A percentile compares a stretch with the other conserved stretches of the same genome.
Evolutionary conservation across 92 coral and sea anemone genomes (phyloP).

Genomic region (Pocillopora meandrina): DNA sequence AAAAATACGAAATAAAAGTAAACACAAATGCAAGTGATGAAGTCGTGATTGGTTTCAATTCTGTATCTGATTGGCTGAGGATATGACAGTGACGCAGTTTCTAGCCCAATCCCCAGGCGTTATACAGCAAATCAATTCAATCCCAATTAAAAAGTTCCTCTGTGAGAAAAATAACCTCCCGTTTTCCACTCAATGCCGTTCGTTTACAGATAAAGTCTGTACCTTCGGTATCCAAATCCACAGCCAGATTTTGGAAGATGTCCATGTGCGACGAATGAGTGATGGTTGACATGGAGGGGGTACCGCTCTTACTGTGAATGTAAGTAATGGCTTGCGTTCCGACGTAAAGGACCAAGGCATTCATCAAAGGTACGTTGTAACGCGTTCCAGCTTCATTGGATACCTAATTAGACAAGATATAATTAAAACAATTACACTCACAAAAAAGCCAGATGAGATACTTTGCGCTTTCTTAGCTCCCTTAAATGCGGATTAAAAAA

Average conservation of each 20-base stretch:
- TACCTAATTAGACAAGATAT: constrained; percentile 50
- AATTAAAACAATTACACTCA: neutral
- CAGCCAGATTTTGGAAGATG: constrained; percentile 98
- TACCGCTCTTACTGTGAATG: constrained; percentile 97
- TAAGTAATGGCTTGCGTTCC: constrained; percentile 99
- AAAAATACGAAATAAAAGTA: no score
- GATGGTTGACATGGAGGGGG: constrained; percentile 99
- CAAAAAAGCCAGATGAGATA: neutral
- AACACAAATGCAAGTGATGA: no score
- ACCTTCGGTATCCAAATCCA: constrained; percentile 99
- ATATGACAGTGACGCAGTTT: no score
- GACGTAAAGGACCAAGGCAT: constrained; percentile 94
- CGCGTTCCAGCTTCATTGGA: constrained; percentile 96
- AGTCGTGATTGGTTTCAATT: no score
- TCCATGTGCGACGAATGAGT: constrained; percentile 99
- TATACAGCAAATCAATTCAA: no score
- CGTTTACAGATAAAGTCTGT: neutral
- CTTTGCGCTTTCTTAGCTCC: no score
- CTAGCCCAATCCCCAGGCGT: no score
- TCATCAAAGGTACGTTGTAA: constrained; percentile 97
- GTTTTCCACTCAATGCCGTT: neutral
- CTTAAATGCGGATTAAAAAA: no score
- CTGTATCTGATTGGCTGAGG: no score
- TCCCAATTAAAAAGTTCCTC: neutral
- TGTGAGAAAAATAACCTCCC: neutral